Percentiles rank a stretch among this genome's conserved stretches.
These are phyloP conservation scores for Forficula auricularia DNA, from an alignment of 1,140 invertebrate genomes.

Conservation along the genomic window DNA sequence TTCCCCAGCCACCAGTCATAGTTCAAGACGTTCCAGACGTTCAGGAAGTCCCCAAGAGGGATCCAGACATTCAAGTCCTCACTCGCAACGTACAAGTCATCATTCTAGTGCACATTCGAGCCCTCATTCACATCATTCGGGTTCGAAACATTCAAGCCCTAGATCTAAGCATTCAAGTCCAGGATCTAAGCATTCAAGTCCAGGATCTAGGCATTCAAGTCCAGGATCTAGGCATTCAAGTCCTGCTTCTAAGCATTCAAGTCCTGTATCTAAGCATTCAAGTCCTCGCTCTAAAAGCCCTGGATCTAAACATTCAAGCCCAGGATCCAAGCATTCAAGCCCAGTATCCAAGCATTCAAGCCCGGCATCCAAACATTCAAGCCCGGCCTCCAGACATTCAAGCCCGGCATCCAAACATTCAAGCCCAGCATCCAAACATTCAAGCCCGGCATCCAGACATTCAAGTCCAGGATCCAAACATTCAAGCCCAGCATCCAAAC, in stretches of 20 bases:
- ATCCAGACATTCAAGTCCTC: not conserved
- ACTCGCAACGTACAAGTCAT: conserved; percentile 14
- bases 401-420: not conserved
- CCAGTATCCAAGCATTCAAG: too few species aligned
- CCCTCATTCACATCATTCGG: conserved; percentile 4
- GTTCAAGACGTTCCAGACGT: conserved; percentile 1
- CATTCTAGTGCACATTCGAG: conserved; percentile 11
- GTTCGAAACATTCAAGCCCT: not conserved
- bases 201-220: conserved; percentile 10
- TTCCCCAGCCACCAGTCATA: conserved; percentile 7
- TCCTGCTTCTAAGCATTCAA: too few species aligned
- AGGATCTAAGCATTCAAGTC: not conserved
- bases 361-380: conserved; percentile 1
- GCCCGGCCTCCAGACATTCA: conserved; percentile 1
- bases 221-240: conserved; percentile 6
- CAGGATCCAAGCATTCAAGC: too few species aligned
- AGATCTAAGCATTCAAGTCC: not conserved
- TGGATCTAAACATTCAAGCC: too few species aligned
- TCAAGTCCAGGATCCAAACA: too few species aligned
- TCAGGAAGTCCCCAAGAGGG: not conserved
- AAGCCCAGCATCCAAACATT: too few species aligned
- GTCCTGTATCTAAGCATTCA: too few species aligned
- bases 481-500: conserved; percentile 7
- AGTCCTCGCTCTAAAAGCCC: too few species aligned
- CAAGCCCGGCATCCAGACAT: not conserved